Evolutionary conservation across 2,797 vertebrate species (phyloP).

Genomic region (Darevskia nairensis): DNA sequence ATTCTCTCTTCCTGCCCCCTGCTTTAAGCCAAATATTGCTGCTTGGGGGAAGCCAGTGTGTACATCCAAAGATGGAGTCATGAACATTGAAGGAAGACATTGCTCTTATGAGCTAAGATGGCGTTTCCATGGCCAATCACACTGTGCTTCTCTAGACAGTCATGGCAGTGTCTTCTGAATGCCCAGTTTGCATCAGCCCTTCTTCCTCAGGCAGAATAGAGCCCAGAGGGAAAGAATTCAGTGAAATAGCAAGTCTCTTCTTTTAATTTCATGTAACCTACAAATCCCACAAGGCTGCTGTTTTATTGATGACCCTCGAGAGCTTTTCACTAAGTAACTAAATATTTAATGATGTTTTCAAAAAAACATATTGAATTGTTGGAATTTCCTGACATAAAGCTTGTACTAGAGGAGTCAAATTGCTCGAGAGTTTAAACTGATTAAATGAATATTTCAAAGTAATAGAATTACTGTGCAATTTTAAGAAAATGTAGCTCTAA

Average conservation of each 20-base stretch:
- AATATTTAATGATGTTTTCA: constrained; percentile 63
- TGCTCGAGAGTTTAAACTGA: constrained; percentile 59
- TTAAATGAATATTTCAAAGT: constrained; percentile 54
- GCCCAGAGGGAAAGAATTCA: constrained; percentile 1
- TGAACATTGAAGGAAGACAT: background rate
- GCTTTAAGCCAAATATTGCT: background rate
- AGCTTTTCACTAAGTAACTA: constrained; percentile 46
- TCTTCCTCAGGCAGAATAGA: background rate
- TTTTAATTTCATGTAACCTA: constrained; percentile 57
- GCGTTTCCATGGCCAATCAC: background rate
- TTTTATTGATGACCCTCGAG: constrained; percentile 53
- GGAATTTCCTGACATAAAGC: constrained; percentile 56
- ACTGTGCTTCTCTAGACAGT: background rate
- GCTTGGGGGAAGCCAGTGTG: background rate
- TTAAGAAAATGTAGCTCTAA: constrained; percentile 63
- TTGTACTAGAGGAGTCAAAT: constrained; percentile 52
- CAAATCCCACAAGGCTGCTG: constrained; percentile 36
- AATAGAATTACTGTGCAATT: constrained; percentile 63
- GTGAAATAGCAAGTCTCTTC: constrained; percentile 43
- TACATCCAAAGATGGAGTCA: background rate
- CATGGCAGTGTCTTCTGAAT: background rate
- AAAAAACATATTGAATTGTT: constrained; percentile 18
- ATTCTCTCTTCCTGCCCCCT: background rate
- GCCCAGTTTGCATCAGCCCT: background rate
- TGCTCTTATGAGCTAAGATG: background rate